Evolutionary conservation across 1,140 invertebrate species (phyloP), one percentile per base, ranked within the genome.

Genomic region (Penaeus vannamei): DNA sequence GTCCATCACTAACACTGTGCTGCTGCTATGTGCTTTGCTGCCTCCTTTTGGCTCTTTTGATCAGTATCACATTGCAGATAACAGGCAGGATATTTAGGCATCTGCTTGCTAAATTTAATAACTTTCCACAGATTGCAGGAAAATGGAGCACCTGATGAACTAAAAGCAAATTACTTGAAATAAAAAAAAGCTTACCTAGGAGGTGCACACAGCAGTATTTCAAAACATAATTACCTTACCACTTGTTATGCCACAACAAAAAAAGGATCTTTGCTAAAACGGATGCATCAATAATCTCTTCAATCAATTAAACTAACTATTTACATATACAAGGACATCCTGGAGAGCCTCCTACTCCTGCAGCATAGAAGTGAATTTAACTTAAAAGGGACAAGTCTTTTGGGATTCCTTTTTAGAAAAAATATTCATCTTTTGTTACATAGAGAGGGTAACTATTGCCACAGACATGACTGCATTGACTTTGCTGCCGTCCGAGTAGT

Each of bases 301-400:
- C 42, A 59, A 81, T 81, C 79, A 81, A 53, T 26, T 81, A 81
- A 81, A 23, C 26, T 81, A 81, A 81, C 79, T 81, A 81, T 81
- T 46, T 42, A 81, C 79, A 81, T n/a, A 26, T 53, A 53, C 17
- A 53, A 53, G 53, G 53, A 53, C 53, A 53, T 53, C 53, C 53
- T 53, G 53, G 53, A 53, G 53, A 53, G 53, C 53, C 53, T 53
- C 53, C 53, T 53, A 53, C 10, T 53, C 53, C 53, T 53, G 53
- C 53, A 53, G 53, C 53, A 53, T 53, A 53, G 53, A 53, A 53
- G 53, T 53, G 53, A 53, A 53, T 53, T 53, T 53, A 53, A 53
- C 53, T 53, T 53, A 53, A 53, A 53, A 46, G 60, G 79, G 42
- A 46, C 79, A 53, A 46, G 26, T 81, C 79, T 81, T 26, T 81